Evolutionary conservation across 2,888 invertebrate species (phyloP).

Genomic region (Dascillus cervinus): DNA sequence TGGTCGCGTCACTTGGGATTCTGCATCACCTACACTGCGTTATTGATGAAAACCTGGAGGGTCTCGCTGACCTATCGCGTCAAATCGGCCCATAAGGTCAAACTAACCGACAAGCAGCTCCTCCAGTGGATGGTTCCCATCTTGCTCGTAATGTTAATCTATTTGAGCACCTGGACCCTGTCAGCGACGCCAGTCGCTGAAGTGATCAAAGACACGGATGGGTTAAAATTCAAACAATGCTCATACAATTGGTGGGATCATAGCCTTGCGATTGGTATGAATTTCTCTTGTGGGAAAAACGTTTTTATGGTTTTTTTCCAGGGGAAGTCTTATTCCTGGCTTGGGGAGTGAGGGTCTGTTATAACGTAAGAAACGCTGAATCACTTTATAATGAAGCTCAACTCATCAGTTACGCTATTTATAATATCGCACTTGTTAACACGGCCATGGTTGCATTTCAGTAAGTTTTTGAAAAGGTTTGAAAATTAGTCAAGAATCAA

Average conservation of each 20-base stretch:
- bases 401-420: slow-evolving; percentile 88
- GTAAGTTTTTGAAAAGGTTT: slow-evolving; percentile 53
- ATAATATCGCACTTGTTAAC: slow-evolving; percentile 90
- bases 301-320: no score
- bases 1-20: slow-evolving; percentile 93
- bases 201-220: slow-evolving; percentile 66
- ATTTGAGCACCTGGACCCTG: slow-evolving; percentile 84
- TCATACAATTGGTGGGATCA: slow-evolving; percentile 94
- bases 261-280: slow-evolving; percentile 74
- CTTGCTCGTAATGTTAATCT: slow-evolving; percentile 80
- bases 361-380: slow-evolving; percentile 83
- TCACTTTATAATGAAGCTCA: slow-evolving; percentile 89
- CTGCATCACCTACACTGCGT: slow-evolving; percentile 84
- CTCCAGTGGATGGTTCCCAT: slow-evolving; percentile 91
- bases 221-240: slow-evolving; percentile 82
- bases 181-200: slow-evolving; percentile 79
- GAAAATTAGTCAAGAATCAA: slow-evolving; percentile 6
- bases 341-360: slow-evolving; percentile 81
- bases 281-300: no score
- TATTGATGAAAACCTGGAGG: slow-evolving; percentile 94
- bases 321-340: slow-evolving; percentile 71
- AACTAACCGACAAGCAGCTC: slow-evolving; percentile 85
- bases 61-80: slow-evolving; percentile 89
- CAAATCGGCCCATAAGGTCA: slow-evolving; percentile 87
- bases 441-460: slow-evolving; percentile 88